A percentile compares a stretch with the other conserved stretches of the same genome.
These are phyloP conservation scores for Eurytemora carolleeae DNA, from an alignment of 1,140 invertebrate species.

Conservation along the genomic window DNA sequence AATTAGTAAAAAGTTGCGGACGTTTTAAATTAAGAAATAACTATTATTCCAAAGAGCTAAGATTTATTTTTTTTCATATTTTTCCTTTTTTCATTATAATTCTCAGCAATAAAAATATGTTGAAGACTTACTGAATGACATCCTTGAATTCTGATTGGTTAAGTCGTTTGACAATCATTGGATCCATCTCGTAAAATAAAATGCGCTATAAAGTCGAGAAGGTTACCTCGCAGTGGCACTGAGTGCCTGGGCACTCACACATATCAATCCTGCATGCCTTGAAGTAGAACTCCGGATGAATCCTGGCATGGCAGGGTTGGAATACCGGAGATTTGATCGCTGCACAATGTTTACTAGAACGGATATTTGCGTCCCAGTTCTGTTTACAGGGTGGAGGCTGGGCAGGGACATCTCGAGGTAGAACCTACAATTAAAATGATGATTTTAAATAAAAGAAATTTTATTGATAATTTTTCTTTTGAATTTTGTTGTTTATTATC, in stretches of 20 bases:
- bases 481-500: background rate
- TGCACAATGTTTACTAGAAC: conserved; percentile 27
- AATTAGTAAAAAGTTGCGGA: too few relatives aligned
- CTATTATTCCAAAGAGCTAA: too few relatives aligned
- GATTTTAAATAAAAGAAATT: background rate
- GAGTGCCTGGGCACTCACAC: conserved; percentile 55
- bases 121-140: too few relatives aligned
- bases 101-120: too few relatives aligned
- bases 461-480: background rate
- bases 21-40: too few relatives aligned
- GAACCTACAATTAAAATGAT: background rate
- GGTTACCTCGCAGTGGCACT: conserved; percentile 59
- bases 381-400: conserved; percentile 19
- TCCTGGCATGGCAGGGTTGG: conserved; percentile 43
- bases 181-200: too few relatives aligned
- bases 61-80: too few relatives aligned
- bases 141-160: too few relatives aligned
- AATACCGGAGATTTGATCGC: conserved; percentile 36
- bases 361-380: conserved; percentile 22
- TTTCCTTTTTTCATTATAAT: too few relatives aligned
- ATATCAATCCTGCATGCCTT: conserved; percentile 70
- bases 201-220: too few relatives aligned
- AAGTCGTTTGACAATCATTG: too few relatives aligned
- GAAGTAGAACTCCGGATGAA: conserved; percentile 54
- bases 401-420: conserved; percentile 14